phyloP scores from a whole-genome alignment of 2,797 vertebrate species.

The Malacoraja senta region DNA sequence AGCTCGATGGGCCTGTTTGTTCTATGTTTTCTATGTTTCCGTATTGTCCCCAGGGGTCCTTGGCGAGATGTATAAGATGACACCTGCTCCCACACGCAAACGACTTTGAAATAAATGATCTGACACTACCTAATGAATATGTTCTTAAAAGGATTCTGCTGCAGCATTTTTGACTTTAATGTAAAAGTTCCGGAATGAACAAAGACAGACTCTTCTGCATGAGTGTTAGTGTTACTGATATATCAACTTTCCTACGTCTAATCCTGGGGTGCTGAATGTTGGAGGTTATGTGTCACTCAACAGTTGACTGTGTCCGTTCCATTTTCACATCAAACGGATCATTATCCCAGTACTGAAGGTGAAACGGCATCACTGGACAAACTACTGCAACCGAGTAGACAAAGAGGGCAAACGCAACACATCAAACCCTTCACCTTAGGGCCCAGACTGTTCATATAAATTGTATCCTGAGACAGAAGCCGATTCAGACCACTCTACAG shows the following conservation, averaged over 20 bases:
- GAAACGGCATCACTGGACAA: not conserved
- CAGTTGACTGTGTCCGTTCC: not conserved
- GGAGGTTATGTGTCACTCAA: not conserved
- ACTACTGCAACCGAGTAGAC: not conserved
- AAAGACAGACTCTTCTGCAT: not conserved
- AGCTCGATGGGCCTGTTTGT: too few relatives aligned
- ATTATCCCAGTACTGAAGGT: not conserved
- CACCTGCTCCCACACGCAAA: not conserved
- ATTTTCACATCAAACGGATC: not conserved
- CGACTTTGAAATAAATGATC: not conserved
- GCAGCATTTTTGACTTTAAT: not conserved
- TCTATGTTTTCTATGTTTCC: too few relatives aligned
- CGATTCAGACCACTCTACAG: not conserved
- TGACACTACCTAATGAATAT: not conserved
- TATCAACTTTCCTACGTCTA: not conserved
- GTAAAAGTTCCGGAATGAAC: not conserved
- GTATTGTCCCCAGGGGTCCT: not conserved
- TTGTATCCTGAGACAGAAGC: not conserved
- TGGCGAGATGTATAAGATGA: not conserved
- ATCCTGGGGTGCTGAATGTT: not conserved
- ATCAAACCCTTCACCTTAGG: not conserved
- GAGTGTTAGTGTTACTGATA: not conserved
- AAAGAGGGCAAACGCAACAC: not conserved
- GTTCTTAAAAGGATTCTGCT: not conserved
- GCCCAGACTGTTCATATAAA: not conserved